Conservation (phyloP, 1,140 invertebrate species). For the Eumeta japonica region DNA sequence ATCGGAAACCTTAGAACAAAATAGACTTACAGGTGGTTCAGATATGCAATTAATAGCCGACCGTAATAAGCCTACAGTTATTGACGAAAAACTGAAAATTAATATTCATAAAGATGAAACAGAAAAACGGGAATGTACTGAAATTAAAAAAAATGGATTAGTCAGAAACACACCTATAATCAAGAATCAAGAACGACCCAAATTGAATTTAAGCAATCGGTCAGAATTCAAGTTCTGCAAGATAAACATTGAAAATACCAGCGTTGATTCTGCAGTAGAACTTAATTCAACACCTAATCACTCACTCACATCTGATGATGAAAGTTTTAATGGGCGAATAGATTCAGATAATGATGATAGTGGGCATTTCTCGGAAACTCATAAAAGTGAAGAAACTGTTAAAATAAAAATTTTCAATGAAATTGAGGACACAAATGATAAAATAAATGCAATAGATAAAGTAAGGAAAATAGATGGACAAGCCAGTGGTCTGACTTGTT, state of each 20-base stretch:
- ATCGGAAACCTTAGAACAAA: conserved; percentile 65
- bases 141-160: conserved; percentile 59
- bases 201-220: conserved; percentile 56
- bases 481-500: conserved; percentile 23
- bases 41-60: conserved; percentile 30
- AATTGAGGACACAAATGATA: conserved; percentile 36
- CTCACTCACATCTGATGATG: conserved; percentile 52
- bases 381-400: conserved; percentile 51
- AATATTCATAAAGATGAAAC: conserved; percentile 38
- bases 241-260: conserved; percentile 53
- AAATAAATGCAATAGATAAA: conserved; percentile 43
- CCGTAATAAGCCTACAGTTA: conserved; percentile 39
- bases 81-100: conserved; percentile 47
- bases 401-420: conserved; percentile 55
- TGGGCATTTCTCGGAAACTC: conserved; percentile 48
- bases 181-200: conserved; percentile 61
- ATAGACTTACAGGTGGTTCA: conserved; percentile 32
- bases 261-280: conserved; percentile 46
- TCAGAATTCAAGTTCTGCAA: conserved; percentile 60
- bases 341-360: conserved; percentile 56
- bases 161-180: conserved; percentile 59
- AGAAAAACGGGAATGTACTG: conserved; percentile 43
- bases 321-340: conserved; percentile 51
- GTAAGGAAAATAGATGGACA: conserved; percentile 52
- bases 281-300: conserved; percentile 49